Evolutionary conservation across 2,113 vertebrate genomes (phyloP).

Genomic region (Ellobius talpinus): DNA sequence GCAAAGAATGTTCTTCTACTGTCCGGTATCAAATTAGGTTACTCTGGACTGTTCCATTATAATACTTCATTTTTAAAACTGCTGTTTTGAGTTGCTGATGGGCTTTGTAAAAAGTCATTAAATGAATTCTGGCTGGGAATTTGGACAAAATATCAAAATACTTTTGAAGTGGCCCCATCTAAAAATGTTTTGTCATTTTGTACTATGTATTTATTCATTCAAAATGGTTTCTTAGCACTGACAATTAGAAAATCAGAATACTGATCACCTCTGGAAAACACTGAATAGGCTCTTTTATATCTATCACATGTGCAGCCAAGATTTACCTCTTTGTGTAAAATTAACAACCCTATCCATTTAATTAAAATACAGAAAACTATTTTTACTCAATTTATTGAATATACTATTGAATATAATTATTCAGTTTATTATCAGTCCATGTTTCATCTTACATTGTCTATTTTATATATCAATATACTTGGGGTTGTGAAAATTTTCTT

Average conservation of each 20-base stretch:
- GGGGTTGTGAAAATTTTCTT: not conserved
- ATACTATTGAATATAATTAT: too few relatives aligned
- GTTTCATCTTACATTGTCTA: not conserved
- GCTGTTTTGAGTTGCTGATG: not conserved
- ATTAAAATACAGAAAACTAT: not conserved
- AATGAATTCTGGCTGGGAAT: not conserved
- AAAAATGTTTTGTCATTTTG: not conserved
- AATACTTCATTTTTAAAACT: not conserved
- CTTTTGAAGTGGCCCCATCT: not conserved
- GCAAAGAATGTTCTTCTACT: not conserved
- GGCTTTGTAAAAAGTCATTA: not conserved
- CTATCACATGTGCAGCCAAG: not conserved
- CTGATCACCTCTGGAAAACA: not conserved
- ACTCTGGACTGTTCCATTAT: not conserved
- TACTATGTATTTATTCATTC: not conserved
- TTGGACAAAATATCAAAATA: not conserved
- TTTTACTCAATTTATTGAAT: not conserved
- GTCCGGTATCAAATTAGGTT: not conserved
- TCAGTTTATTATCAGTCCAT: not conserved
- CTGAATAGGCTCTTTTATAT: not conserved
- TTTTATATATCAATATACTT: not conserved
- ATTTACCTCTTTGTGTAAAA: not conserved
- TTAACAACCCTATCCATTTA: not conserved
- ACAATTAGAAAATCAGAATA: not conserved
- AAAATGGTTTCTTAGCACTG: not conserved